phyloP scores from a whole-genome alignment of 35 echinoderm and acorn worm species.

The Patiria miniata region DNA sequence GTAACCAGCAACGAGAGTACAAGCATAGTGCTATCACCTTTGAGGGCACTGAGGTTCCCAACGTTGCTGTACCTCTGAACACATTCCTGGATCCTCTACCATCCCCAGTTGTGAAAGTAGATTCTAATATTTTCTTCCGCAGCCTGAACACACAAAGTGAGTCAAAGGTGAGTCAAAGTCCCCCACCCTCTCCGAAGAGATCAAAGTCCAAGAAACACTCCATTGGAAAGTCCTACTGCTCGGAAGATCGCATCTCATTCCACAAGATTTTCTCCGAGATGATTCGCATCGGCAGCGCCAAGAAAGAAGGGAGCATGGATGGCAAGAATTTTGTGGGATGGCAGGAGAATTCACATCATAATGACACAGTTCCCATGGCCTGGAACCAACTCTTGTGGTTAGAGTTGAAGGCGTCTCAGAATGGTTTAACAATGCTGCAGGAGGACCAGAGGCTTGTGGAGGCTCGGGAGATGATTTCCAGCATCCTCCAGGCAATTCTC shows the following conservation, averaged over 20 bases:
- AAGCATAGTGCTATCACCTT: conserved; percentile 38
- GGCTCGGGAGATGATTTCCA: conserved; percentile 37
- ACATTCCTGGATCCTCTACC: conserved; percentile 53
- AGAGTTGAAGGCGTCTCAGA: conserved; percentile 79
- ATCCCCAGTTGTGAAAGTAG: conserved; percentile 55
- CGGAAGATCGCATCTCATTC: conserved; percentile 76
- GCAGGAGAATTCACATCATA: conserved; percentile 50
- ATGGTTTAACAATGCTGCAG: conserved; percentile 59
- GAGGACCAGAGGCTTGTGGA: conserved; percentile 62
- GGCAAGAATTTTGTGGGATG: neutral
- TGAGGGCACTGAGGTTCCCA: neutral
- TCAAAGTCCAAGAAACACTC: conserved; percentile 49
- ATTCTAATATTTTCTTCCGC: conserved; percentile 49
- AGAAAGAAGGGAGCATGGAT: conserved; percentile 48
- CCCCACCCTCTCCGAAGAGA: conserved; percentile 39
- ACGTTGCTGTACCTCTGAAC: neutral
- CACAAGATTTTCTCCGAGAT: conserved; percentile 84
- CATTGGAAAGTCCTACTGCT: conserved; percentile 35
- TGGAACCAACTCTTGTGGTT: conserved; percentile 88
- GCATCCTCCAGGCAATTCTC: conserved; percentile 65
- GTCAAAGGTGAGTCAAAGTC: conserved; percentile 48
- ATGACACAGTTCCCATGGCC: conserved; percentile 61
- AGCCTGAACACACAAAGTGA: conserved; percentile 65
- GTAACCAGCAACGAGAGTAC: conserved; percentile 52
- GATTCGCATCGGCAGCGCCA: conserved; percentile 83